These are phyloP conservation scores for Halesus radiatus DNA, from an alignment of 1,140 invertebrate species.

Conservation along the genomic window DNA sequence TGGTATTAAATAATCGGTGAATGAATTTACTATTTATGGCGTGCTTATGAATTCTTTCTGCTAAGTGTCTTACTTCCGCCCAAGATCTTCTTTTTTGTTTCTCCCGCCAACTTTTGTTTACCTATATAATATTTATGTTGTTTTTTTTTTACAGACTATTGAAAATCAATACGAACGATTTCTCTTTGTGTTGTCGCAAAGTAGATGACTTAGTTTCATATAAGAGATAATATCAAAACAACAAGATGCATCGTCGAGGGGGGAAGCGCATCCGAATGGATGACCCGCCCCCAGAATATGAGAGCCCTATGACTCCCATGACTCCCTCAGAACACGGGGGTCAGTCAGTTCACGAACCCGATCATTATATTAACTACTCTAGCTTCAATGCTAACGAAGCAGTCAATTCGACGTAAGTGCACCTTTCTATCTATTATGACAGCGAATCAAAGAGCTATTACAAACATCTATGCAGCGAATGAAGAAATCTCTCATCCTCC, in stretches of 20 bases:
- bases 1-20: not conserved
- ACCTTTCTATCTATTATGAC: constrained; percentile 6
- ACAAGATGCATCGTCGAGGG: constrained; percentile 81
- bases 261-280: constrained; percentile 93
- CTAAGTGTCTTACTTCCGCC: not conserved
- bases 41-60: not conserved
- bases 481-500: no score
- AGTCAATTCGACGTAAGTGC: constrained; percentile 48
- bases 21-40: not conserved
- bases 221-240: not conserved
- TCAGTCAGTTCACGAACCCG: constrained; percentile 66
- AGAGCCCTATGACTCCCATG: constrained; percentile 84
- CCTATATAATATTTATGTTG: not conserved
- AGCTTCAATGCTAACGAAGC: constrained; percentile 60
- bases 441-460: no score
- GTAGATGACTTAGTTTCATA: not conserved
- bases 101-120: constrained; percentile 38
- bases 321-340: constrained; percentile 68
- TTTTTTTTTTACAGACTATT: constrained; percentile 6
- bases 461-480: no score
- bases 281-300: constrained; percentile 89
- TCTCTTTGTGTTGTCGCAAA: not conserved
- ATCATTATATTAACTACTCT: constrained; percentile 63
- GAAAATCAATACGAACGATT: constrained; percentile 10
- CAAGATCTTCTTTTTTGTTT: not conserved